Base-by-base conservation (phyloP, 1,140 invertebrate species). In the Euura saliciscinereae region DNA sequence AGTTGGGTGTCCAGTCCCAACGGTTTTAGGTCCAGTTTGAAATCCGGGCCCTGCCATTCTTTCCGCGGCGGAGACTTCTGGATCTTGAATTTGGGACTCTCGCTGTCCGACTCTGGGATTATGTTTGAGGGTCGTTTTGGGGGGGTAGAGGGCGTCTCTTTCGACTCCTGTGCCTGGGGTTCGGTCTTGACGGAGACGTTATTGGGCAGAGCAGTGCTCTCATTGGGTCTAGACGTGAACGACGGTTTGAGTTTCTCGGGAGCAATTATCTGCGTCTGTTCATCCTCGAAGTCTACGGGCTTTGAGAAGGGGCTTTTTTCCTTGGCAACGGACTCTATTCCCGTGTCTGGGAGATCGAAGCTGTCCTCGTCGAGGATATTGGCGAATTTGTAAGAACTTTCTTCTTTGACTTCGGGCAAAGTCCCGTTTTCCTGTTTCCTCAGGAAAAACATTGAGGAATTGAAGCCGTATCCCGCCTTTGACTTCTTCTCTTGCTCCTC, bases 11-110 rank as follows among this genome's bases (percentile, higher is more conserved):
- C 73, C 8, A 79, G 72, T 43, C 75, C 76, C 13, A 78, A 72
- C 7, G 75, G 73, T 71, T 78, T 78, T 42, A 78, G 71, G 44
- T 71, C 65, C 7, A 76, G 71, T 46, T 76, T 78, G 5, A 74
- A 66, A 72, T 78, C 77, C 8, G 72, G 75, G 43, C 75, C 71
- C 44, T 69, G 28, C 72, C 73, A 78, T 69, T 71, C 43, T 69
- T 68, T 73, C 11, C 44, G 59, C 44, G 71, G 45, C n/a, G 65
- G 51, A 3, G 51, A 59, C 10, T 3, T 4, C 13, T 59, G 3
- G 5, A 3, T n/a, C 13, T 8, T 6, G 2, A n/a, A 59, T 59
- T 59, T n/a, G 13, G 8, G 51, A 59, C 51, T 59, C 51, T 59
- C 51, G 13, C 51, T 59, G 51, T 59, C 51, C 4, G 51, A 59